Percentiles rank a stretch among this genome's conserved stretches.
Evolutionary conservation across 1,140 invertebrate species (phyloP).

Genomic region (Patella vulgata): DNA sequence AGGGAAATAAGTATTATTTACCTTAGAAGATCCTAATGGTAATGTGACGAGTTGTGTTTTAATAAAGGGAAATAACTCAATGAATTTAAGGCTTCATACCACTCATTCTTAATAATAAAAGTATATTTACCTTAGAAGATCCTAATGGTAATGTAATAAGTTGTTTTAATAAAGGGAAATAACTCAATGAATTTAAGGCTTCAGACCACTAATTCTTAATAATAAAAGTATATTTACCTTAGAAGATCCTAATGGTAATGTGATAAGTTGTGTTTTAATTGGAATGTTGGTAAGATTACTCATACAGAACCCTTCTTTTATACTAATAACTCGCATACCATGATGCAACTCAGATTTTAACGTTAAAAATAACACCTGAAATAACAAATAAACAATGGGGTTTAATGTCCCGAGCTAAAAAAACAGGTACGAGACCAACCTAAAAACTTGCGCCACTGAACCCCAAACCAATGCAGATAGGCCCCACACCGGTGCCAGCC

Average conservation of each 20-base stretch:
- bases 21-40: conserved; percentile 22
- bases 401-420: too few species aligned
- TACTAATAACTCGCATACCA: conserved; percentile 49
- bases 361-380: conserved; percentile 52
- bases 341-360: conserved; percentile 47
- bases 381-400: conserved; percentile 8
- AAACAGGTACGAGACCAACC: too few species aligned
- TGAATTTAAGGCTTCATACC: too few species aligned
- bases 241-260: conserved; percentile 21
- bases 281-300: conserved; percentile 30
- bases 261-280: conserved; percentile 24
- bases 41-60: too few species aligned
- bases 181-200: too few species aligned
- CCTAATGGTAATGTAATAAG: conserved; percentile 29
- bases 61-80: too few species aligned
- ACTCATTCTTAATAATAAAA: too few species aligned
- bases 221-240: conserved; percentile 17
- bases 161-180: conserved; percentile 12
- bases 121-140: conserved; percentile 13
- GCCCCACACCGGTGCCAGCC: too few species aligned
- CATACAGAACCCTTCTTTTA: conserved; percentile 48
- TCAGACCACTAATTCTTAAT: neutral
- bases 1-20: conserved; percentile 3
- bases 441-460: too few species aligned
- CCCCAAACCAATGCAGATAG: too few species aligned